phyloP scores from a whole-genome alignment of 2,797 vertebrate genomes.

The Enteromius thamalakanensis region DNA sequence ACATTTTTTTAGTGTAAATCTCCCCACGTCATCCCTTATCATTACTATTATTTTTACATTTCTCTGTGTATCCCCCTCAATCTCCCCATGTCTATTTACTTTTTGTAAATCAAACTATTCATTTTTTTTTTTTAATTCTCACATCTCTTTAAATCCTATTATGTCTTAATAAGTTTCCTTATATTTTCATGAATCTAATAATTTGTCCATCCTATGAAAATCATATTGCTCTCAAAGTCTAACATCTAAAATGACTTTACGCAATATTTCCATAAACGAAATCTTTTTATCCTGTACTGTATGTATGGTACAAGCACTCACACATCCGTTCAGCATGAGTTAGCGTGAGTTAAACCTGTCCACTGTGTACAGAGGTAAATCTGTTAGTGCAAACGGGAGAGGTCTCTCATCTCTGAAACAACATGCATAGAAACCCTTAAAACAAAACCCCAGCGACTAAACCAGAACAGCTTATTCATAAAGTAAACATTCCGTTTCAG shows the following conservation, averaged over 20 bases:
- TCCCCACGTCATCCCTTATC: not conserved
- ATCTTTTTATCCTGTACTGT: slow-evolving; percentile 15
- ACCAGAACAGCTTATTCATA: not conserved
- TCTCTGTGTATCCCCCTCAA: too few relatives aligned
- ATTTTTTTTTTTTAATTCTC: too few relatives aligned
- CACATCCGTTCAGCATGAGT: not conserved
- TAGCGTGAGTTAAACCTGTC: slow-evolving; percentile 5
- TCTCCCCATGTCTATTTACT: not conserved
- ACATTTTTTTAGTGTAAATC: not conserved
- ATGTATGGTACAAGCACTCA: slow-evolving; percentile 19
- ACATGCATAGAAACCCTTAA: slow-evolving; percentile 30
- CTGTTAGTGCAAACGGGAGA: slow-evolving; percentile 37
- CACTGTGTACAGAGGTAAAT: slow-evolving; percentile 25
- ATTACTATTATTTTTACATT: not conserved
- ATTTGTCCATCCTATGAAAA: not conserved
- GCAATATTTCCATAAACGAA: not conserved
- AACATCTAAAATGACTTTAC: slow-evolving; percentile 32
- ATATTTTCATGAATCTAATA: not conserved
- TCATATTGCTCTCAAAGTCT: slow-evolving; percentile 8
- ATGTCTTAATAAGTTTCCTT: not conserved
- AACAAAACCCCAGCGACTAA: not conserved
- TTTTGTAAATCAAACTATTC: not conserved
- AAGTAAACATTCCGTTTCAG: not conserved
- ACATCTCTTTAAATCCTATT: not conserved
- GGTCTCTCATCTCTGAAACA: slow-evolving; percentile 13